Evolutionary conservation across 2,888 invertebrate species (phyloP).

Genomic region (Dioctria rufipes): DNA sequence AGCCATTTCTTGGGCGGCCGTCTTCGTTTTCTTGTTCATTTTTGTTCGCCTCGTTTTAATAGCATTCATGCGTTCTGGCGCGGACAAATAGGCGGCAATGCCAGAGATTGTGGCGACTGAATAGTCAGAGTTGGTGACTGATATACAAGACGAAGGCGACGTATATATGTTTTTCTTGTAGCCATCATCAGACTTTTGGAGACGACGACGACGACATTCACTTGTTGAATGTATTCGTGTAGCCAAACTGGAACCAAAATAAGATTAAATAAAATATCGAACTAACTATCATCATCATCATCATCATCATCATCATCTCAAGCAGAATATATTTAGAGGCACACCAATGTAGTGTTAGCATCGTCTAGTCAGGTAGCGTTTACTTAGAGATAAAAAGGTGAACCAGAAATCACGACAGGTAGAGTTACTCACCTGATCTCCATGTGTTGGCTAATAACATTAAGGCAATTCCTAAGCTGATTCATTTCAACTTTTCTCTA

Average conservation of each 20-base stretch:
- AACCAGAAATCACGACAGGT: constrained; percentile 48
- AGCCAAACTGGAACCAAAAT: constrained; percentile 51
- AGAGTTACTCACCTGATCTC: constrained; percentile 46
- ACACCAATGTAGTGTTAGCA: constrained; percentile 2
- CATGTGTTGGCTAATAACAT: constrained; percentile 20
- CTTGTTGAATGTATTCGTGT: constrained; percentile 50
- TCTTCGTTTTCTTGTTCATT: constrained; percentile 33
- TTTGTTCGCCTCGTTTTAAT: constrained; percentile 50
- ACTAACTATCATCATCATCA: not conserved
- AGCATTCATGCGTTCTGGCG: constrained; percentile 55
- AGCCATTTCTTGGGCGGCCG: constrained; percentile 45
- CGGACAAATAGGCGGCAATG: constrained; percentile 56
- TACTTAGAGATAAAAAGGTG: constrained; percentile 15
- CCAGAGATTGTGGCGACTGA: constrained; percentile 51
- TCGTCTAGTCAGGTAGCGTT: not conserved
- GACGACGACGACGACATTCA: not conserved
- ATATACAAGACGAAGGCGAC: constrained; percentile 39
- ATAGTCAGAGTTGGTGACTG: constrained; percentile 41
- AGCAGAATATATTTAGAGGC: constrained; percentile 24
- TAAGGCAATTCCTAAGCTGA: constrained; percentile 25
- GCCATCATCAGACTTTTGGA: not conserved
- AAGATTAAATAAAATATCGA: constrained; percentile 8
- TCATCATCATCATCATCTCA: constrained; percentile 5
- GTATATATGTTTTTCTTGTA: not conserved
- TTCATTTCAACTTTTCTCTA: constrained; percentile 19